Evolutionary conservation across 2,888 invertebrate genomes (phyloP), one percentile per base, ranked within the genome.

Genomic region (Mayetiola destructor): DNA sequence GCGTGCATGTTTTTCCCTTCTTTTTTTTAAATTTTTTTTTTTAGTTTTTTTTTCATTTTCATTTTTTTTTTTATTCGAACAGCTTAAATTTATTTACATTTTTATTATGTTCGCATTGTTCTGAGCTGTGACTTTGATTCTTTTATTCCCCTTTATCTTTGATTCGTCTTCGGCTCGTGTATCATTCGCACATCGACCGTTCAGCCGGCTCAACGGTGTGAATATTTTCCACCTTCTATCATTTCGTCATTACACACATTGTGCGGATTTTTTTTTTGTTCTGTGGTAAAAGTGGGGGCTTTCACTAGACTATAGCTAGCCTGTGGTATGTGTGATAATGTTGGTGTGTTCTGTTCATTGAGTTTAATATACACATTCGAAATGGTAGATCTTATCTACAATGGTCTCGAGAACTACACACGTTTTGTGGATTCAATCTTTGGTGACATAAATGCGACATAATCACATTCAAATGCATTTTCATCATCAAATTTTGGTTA

Each of bases 1-100:
- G n/a, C 3, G 48, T 27, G 14, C 48, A 48, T 48, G 48, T 48
- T 48, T 48, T 27, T 27, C 27, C 9, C 5, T 23, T 3, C 14
- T 18, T 42, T n/a, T 48, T 2, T 48, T 5, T 10, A 12, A n/a
- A 16, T 37, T 21, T 21, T 40, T 40, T 21, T 40, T 20, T 40
- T 21, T 20, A 10, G 20, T 10, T 40, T n/a, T 20, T 40, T n/a
- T 48, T 48, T 48, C 27, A 27, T 42, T 32, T 32, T 32, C 12
- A 9, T 32, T 32, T 32, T 32, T 32, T 32, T 48, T 30, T 52
- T 52, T 30, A 30, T 16, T 53, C 27, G 6, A 30, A 53, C 29
- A 53, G 53, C 53, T 53, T 53, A 53, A 53, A 53, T 29, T 53
- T 53, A 53, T 53, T 53, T 53, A 53, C 53, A 53, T 53, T 53